Evolutionary conservation across 2,113 vertebrate species (phyloP), one percentile per base, ranked within the genome.

Genomic region (Chunga burmeisteri): DNA sequence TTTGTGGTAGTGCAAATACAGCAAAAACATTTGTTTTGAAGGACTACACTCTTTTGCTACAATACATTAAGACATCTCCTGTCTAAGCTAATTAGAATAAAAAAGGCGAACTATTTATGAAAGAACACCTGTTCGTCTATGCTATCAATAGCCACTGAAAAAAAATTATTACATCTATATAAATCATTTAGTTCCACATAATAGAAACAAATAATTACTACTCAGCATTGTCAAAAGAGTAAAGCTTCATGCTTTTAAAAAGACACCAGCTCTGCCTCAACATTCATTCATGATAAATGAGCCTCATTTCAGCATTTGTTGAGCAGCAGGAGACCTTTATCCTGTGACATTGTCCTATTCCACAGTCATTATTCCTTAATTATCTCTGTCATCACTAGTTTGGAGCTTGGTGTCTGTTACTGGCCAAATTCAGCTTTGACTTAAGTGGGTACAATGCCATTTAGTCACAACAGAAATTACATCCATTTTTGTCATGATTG

Each of bases 221-320:
- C 29, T 94, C 77, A 89, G 36, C 46, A 74, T 85, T 88, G 66
- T 94, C 77, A 90, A 77, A 93, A 42, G 67, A 81, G 65, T 87
- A 95, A 90, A 93, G 81, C 55, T 38, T 32, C 25, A 46, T 50
- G 52, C 30, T 87, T 92, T 89, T 89, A 74, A 91, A 86, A 86
- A 93, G 80, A 61, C 34, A 88, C 65, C 36, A 83, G 52, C 96
- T 91, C 65, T 93, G 40, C 90, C 79, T 93, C 13, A 2, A 93
- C 88, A 93, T 88, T 95, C 90, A 86, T 97, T 96, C 90, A 77
- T 97, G 96, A 97, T 95, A 97, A 97, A 98, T 95, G 96, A 97
- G 87, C 88, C 83, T 94, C 91, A 90, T 96, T 97, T 97, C 81
- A 95, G 93, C 89, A 86, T 96, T 94, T 91, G 82, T 86, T 91